A percentile compares a stretch with the other conserved stretches of the same genome.
These are phyloP conservation scores for Cecidostiba fungosa DNA, from an alignment of 2,888 invertebrate genomes.

Conservation along the genomic window DNA sequence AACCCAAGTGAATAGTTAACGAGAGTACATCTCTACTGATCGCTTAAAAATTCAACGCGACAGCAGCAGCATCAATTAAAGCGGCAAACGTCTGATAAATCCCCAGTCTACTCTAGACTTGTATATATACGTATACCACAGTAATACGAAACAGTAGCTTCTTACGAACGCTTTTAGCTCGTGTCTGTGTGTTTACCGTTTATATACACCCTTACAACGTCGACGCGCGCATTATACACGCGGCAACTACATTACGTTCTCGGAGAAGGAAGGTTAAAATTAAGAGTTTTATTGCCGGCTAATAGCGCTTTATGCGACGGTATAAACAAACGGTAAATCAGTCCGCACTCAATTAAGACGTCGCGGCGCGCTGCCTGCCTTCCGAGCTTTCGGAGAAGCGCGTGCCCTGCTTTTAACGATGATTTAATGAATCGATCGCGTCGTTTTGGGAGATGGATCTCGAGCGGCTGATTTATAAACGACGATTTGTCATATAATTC, in stretches of 20 bases:
- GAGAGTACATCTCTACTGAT: background rate
- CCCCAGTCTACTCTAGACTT: background rate
- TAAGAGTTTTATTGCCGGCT: slow-evolving; percentile 46
- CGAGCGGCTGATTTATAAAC: background rate
- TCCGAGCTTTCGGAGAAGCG: background rate
- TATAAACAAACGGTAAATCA: slow-evolving; percentile 56
- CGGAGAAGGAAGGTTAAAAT: slow-evolving; percentile 18
- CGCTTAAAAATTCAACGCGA: slow-evolving; percentile 5
- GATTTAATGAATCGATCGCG: slow-evolving; percentile 29
- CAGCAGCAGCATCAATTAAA: background rate
- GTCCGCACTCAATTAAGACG: slow-evolving; percentile 44
- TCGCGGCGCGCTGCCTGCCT: background rate
- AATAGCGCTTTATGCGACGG: slow-evolving; percentile 48
- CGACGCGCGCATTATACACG: slow-evolving; percentile 22
- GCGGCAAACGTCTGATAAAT: background rate
- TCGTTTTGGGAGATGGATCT: background rate
- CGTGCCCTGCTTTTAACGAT: slow-evolving; percentile 31
- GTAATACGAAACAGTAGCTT: background rate
- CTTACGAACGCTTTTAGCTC: slow-evolving; percentile 21
- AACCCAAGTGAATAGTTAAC: background rate
- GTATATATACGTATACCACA: background rate
- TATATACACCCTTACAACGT: slow-evolving; percentile 42
- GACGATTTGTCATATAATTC: background rate
- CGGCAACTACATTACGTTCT: background rate
- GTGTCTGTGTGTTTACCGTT: background rate